phyloP scores from a whole-genome alignment of 2,888 invertebrate species.

The Embidobia sp. region DNA sequence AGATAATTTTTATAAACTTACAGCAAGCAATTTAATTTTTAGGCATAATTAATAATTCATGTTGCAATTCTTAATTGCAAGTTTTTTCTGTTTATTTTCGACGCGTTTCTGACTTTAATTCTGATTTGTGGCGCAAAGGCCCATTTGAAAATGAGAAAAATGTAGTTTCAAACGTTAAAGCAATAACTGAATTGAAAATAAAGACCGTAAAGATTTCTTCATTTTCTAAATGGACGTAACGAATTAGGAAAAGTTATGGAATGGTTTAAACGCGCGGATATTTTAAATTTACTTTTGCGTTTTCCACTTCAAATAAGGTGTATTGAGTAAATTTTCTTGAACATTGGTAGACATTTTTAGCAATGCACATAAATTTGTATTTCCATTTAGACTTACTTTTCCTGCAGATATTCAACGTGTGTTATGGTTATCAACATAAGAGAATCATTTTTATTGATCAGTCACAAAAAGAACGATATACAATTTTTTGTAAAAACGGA shows the following conservation, averaged over 20 bases:
- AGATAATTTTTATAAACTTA: too few species aligned
- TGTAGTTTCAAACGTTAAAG: slow-evolving; percentile 18
- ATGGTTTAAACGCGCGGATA: slow-evolving; percentile 7
- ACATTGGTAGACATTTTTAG: too few species aligned
- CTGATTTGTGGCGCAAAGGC: slow-evolving; percentile 16
- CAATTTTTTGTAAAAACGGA: too few species aligned
- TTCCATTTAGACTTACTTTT: too few species aligned
- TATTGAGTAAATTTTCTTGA: background rate
- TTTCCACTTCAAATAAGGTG: background rate
- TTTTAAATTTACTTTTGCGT: background rate
- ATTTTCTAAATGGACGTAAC: slow-evolving; percentile 31
- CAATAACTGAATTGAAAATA: slow-evolving; percentile 23
- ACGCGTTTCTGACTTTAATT: slow-evolving; percentile 4
- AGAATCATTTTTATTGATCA: slow-evolving; percentile 14
- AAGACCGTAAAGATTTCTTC: slow-evolving; percentile 15
- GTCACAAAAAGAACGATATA: too few species aligned
- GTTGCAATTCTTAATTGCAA: slow-evolving; percentile 5
- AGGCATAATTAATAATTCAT: too few species aligned
- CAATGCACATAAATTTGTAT: too few species aligned
- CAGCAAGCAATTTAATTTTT: background rate
- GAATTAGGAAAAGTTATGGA: slow-evolving; percentile 24
- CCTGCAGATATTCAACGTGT: background rate
- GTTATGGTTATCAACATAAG: slow-evolving; percentile 4
- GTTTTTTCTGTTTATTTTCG: too few species aligned
- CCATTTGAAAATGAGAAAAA: slow-evolving; percentile 25